Base-by-base conservation (phyloP, 2,113 vertebrate genomes). In the Octodon degus region DNA sequence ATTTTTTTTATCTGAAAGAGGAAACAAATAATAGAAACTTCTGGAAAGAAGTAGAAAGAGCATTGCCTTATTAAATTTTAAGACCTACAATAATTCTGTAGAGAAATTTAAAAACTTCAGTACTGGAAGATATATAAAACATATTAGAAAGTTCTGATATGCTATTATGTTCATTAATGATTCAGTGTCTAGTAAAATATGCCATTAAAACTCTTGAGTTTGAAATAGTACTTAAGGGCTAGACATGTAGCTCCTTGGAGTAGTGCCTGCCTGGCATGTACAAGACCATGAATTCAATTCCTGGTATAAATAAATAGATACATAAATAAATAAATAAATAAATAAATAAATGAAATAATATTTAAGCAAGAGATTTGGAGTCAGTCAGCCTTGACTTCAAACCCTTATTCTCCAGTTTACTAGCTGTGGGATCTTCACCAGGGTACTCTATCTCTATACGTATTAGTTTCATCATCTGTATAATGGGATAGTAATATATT, bases 11-110 rank as follows among this genome's bases (percentile, higher is more conserved):
- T 25, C 24, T 40, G n/a, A 92, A 83, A 65, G 32, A 82, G 85
- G 24, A 70, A 68, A 24, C 0, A 86, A 89, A 63, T 80, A 11
- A 24, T 47, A 94, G 55, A 50, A 80, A 88, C 3, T 58, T 80
- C 2, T 77, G 34, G 67, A 86, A 81, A 81, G 11, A 17, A 90
- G 2, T 34, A 82, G 24, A 7, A 86, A 58, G 7, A 8, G 1
- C 24, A 72, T 90, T 77, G 50, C 19, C 27, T 95, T 62, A 68
- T 30, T 55, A 85, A 22, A 76, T 85, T 95, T 95, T 67, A 79
- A 81, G 91, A 58, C 0, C 10, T 58, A 70, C 68, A 53, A 47
- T 91, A 77, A 74, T 80, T 11, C 8, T 93, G 63, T 76, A 63
- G 5, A 96, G n/a, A 93, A 86, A 60, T 96, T 88, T 62, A 63